Evolutionary conservation across 2,797 vertebrate species (phyloP), one percentile per base, ranked within the genome.

Genomic region (Aulostomus chinensis): DNA sequence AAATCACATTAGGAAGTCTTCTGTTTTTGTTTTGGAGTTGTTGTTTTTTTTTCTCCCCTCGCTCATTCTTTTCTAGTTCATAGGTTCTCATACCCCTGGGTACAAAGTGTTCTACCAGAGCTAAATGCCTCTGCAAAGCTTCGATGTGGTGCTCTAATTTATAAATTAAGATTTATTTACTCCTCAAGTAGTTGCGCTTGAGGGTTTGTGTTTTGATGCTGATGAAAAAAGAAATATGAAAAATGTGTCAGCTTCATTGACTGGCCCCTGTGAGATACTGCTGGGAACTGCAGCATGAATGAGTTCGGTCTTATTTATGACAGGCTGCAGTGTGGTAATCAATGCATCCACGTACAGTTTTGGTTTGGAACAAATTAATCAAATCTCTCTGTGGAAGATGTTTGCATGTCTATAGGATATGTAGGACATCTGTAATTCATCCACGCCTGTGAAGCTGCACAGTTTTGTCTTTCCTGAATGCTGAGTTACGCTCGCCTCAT

Each of bases 1-100:
- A 92, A 91, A 91, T 88, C 51, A 82, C 49, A 70, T 70, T 54
- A 67, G 65, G 58, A 80, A 45, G 26, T 74, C 84, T 74, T 73
- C 36, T 36, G 59, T 15, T 16, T 35, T 55, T 62, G 39, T 35
- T 31, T 29, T n/a, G n/a, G n/a, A n/a, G n/a, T n/a, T n/a, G n/a
- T n/a, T n/a, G n/a, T n/a, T n/a, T n/a, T n/a, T n/a, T n/a, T n/a
- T n/a, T n/a, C n/a, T n/a, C n/a, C n/a, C n/a, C 33, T 30, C 2
- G 1, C 10, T 43, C 16, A n/a, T 39, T 55, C 14, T 41, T 37
- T 53, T 34, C 50, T 30, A 26, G 36, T 53, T 56, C 11, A 18
- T 56, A 40, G 35, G 60, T 57, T 66, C 14, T 50, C 25, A 16
- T 40, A 55, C 37, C 53, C 62, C 10, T 22, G 20, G 39, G 56